Evolutionary conservation across 2,888 invertebrate species (phyloP), one percentile per base, ranked within the genome.

Genomic region (Chrysina gloriosa): DNA sequence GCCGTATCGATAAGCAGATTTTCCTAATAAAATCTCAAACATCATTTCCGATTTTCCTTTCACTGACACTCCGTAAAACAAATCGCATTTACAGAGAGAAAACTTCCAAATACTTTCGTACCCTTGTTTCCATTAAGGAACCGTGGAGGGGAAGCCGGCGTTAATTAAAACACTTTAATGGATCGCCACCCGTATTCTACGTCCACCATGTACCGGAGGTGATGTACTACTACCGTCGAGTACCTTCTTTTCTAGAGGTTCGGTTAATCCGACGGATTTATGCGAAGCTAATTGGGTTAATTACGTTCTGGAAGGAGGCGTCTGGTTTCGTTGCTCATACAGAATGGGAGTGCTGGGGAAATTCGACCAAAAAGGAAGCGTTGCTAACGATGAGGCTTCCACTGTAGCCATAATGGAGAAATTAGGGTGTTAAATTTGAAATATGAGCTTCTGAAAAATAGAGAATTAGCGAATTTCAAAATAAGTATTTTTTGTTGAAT

Each of bases 121-220:
- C 45, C 2, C 31, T 7, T n/a, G 31, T 11, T 21, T 19, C 45
- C 45, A 45, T 45, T 45, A 45, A 45, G 19, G 45, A 19, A 45
- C 21, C 16, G 45, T 21, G 21, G 21, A 16, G 19, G 45, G 21
- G 19, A 50, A 21, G 50, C 27, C 11, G 29, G 27, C 27, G 50
- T 27, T 50, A 50, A 50, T 50, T 50, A 50, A 29, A 50, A 50
- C 50, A 27, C 27, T 50, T 50, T 50, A 50, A 29, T 27, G 50
- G 50, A 27, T 14, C 50, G 27, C 50, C 50, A 3, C 27, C 16
- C 27, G 5, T 21, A 6, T 7, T 45, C 21, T 21, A 21, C 45
- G 9, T 45, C 21, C 14, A 3, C 50, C 29, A 16, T 50, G 50
- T 50, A 9, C 50, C 27, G 3, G 14, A 27, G 29, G 50, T 50